phyloP scores from a whole-genome alignment of 2,113 vertebrate genomes.

The Callipepla californica region DNA sequence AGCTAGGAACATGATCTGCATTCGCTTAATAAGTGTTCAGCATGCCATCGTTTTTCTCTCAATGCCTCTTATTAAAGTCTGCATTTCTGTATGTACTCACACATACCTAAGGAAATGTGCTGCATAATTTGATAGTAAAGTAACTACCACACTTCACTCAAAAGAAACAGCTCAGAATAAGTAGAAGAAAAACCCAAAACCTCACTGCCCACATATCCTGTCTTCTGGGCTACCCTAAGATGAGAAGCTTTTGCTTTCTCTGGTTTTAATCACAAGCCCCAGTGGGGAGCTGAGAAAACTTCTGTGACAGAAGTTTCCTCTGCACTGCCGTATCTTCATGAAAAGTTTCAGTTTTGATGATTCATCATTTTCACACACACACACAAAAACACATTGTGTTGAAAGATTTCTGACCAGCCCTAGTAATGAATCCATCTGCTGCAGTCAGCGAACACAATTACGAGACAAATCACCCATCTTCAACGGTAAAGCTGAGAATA shows the following conservation, averaged over 20 bases:
- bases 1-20: neutral
- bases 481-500: conserved; percentile 20
- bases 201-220: neutral
- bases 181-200: neutral
- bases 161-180: neutral
- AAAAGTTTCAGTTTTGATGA: conserved; percentile 66
- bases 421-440: conserved; percentile 68
- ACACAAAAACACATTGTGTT: conserved; percentile 29
- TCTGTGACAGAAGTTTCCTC: conserved; percentile 38
- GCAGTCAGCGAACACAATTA: conserved; percentile 51
- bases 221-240: neutral
- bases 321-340: neutral
- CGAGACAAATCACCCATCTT: conserved; percentile 44
- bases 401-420: conserved; percentile 65
- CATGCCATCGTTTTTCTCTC: neutral
- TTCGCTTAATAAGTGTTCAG: neutral
- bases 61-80: neutral
- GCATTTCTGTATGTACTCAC: neutral
- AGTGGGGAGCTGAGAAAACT: conserved; percentile 11
- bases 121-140: neutral
- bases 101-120: neutral
- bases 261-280: conserved; percentile 30
- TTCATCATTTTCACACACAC: conserved; percentile 60
- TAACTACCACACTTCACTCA: neutral
- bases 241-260: neutral